phyloP scores from a whole-genome alignment of 2,113 vertebrate species.

The Tetraodon nigroviridis region DNA sequence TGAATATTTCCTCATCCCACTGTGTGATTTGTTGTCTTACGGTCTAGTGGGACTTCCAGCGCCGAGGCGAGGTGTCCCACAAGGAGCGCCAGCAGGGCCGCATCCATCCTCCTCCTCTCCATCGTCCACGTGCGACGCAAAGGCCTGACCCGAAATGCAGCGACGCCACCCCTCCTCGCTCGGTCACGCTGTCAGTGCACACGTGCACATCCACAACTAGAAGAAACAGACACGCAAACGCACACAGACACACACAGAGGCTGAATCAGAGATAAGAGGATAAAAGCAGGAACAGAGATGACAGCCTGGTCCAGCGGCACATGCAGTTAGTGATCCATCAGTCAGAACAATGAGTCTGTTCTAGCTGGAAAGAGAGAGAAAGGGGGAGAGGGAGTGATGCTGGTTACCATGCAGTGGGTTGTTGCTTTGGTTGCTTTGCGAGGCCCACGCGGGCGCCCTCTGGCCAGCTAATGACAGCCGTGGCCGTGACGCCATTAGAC shows the following conservation, averaged over 20 bases:
- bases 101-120: slow-evolving; percentile 74
- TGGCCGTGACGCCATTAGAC: slow-evolving; percentile 39
- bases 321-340: slow-evolving; percentile 30
- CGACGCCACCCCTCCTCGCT: slow-evolving; percentile 59
- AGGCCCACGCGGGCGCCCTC: slow-evolving; percentile 48
- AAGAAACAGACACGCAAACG: not conserved
- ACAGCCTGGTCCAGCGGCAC: slow-evolving; percentile 13
- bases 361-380: slow-evolving; percentile 19
- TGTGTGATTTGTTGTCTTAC: slow-evolving; percentile 75
- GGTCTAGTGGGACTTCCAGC: slow-evolving; percentile 92
- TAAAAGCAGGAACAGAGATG: slow-evolving; percentile 11
- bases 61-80: slow-evolving; percentile 81
- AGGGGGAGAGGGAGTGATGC: slow-evolving; percentile 36
- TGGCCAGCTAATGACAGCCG: slow-evolving; percentile 48
- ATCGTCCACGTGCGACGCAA: slow-evolving; percentile 70
- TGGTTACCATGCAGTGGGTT: slow-evolving; percentile 33
- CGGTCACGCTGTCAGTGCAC: slow-evolving; percentile 44
- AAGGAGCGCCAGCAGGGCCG: slow-evolving; percentile 75
- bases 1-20: not conserved
- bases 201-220: slow-evolving; percentile 52
- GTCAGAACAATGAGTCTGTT: slow-evolving; percentile 25
- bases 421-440: slow-evolving; percentile 53
- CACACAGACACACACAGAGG: slow-evolving; percentile 10
- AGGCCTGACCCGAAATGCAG: slow-evolving; percentile 63
- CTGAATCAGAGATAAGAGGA: slow-evolving; percentile 17